These are phyloP conservation scores for Clarias platycephalus DNA, from an alignment of 2,797 vertebrate species.

Conservation along the genomic window DNA sequence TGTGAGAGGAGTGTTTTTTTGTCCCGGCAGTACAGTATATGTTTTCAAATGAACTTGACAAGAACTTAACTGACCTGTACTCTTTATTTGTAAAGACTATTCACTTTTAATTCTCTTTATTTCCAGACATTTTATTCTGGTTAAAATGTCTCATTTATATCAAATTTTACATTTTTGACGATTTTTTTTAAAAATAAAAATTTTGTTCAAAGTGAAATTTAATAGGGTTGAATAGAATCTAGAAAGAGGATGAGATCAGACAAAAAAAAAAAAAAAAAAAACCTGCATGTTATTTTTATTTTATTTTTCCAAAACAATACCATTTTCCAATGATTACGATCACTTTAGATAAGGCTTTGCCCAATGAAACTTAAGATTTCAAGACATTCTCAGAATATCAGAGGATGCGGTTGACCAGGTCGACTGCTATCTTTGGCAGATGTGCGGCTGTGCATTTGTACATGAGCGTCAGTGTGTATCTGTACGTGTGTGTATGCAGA, in stretches of 20 bases:
- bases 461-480: too few relatives aligned
- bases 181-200: too few relatives aligned
- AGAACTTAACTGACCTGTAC: background rate
- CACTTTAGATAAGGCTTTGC: background rate
- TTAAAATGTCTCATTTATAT: background rate
- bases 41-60: background rate
- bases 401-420: slow-evolving; percentile 58
- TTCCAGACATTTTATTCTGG: background rate
- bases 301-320: slow-evolving; percentile 9
- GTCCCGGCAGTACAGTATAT: too few relatives aligned
- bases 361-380: slow-evolving; percentile 36
- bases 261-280: too few relatives aligned
- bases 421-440: slow-evolving; percentile 40
- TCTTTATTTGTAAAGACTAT: background rate
- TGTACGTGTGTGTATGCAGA: background rate
- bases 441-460: slow-evolving; percentile 8
- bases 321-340: slow-evolving; percentile 14
- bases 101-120: background rate
- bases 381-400: slow-evolving; percentile 51
- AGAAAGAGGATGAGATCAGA: background rate
- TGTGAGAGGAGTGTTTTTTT: too few relatives aligned
- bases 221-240: too few relatives aligned
- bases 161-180: too few relatives aligned
- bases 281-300: background rate
- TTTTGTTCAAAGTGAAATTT: background rate